A percentile compares a stretch with the other conserved stretches of the same genome.
Conservation (phyloP, 2,888 invertebrate genomes). For the Xylophagus ater region DNA sequence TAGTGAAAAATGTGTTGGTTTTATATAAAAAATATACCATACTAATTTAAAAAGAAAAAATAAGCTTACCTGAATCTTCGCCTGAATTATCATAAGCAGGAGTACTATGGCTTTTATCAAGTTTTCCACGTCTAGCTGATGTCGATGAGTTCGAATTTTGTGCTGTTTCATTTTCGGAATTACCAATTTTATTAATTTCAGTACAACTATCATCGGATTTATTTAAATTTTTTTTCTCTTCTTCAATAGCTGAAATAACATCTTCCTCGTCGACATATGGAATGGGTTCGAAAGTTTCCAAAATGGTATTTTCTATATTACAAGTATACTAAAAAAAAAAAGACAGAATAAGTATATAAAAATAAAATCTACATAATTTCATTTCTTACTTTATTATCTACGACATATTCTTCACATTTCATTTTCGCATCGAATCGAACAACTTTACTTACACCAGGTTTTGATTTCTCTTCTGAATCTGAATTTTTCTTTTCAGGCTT, state of each 20-base stretch:
- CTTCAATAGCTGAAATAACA: slow-evolving; percentile 9
- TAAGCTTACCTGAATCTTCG: slow-evolving; percentile 29
- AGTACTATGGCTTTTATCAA: slow-evolving; percentile 75
- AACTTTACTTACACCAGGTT: slow-evolving; percentile 38
- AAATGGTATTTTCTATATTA: slow-evolving; percentile 38
- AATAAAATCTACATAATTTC: neutral
- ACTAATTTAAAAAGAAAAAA: neutral
- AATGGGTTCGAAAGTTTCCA: slow-evolving; percentile 38
- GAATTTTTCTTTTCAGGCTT: slow-evolving; percentile 6
- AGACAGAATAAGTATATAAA: too few relatives aligned
- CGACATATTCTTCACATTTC: slow-evolving; percentile 34
- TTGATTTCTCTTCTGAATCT: slow-evolving; percentile 24
- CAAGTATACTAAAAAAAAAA: slow-evolving; percentile 17
- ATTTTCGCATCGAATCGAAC: slow-evolving; percentile 37
- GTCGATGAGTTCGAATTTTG: too few relatives aligned
- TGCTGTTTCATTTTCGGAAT: slow-evolving; percentile 17
- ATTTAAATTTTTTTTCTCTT: slow-evolving; percentile 6
- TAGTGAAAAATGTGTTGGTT: slow-evolving; percentile 9
- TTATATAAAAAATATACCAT: neutral
- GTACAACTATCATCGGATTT: slow-evolving; percentile 22
- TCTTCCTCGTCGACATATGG: slow-evolving; percentile 38
- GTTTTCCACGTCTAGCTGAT: slow-evolving; percentile 46
- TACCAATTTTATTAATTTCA: neutral
- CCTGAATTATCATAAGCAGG: slow-evolving; percentile 59
- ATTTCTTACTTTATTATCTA: slow-evolving; percentile 32